Percentiles rank a stretch among this genome's conserved stretches.
Evolutionary conservation across 2,888 invertebrate genomes (phyloP).

Genomic region (Nysson spinosus): DNA sequence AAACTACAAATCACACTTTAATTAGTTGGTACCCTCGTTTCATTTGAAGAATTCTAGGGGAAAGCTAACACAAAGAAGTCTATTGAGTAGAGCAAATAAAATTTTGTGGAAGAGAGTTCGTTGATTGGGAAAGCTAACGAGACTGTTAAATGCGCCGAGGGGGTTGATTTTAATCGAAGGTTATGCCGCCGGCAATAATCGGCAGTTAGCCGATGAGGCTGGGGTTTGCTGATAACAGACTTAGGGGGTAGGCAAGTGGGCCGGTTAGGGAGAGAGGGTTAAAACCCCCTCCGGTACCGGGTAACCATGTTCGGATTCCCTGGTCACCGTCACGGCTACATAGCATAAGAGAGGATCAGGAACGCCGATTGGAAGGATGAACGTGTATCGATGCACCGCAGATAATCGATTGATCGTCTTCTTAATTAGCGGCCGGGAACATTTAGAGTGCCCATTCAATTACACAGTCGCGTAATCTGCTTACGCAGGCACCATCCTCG

Average conservation of each 20-base stretch:
- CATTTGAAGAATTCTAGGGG: no score
- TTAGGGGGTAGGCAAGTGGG: slow-evolving; percentile 52
- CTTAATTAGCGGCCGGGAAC: slow-evolving; percentile 61
- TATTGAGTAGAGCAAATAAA: no score
- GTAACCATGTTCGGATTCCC: slow-evolving; percentile 56
- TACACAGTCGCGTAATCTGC: slow-evolving; percentile 63
- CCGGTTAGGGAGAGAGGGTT: slow-evolving; percentile 9
- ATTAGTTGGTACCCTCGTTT: no score
- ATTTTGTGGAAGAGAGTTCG: no score
- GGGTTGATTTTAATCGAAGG: slow-evolving; percentile 66
- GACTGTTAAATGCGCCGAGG: slow-evolving; percentile 47
- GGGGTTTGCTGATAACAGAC: slow-evolving; percentile 72
- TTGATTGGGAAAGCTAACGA: slow-evolving; percentile 50
- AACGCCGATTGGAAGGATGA: slow-evolving; percentile 25
- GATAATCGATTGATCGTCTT: slow-evolving; percentile 68
- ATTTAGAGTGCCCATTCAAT: slow-evolving; percentile 66
- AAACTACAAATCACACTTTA: no score
- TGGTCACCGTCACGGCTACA: slow-evolving; percentile 51
- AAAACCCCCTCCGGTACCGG: slow-evolving; percentile 45
- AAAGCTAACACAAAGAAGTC: no score
- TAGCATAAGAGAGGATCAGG: slow-evolving; percentile 42
- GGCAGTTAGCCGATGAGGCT: slow-evolving; percentile 65
- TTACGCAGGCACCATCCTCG: slow-evolving; percentile 40
- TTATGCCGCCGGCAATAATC: slow-evolving; percentile 65
- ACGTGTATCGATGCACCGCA: slow-evolving; percentile 47